Conservation (phyloP, 2,888 invertebrate species). For the Entomobrya multifasciata region DNA sequence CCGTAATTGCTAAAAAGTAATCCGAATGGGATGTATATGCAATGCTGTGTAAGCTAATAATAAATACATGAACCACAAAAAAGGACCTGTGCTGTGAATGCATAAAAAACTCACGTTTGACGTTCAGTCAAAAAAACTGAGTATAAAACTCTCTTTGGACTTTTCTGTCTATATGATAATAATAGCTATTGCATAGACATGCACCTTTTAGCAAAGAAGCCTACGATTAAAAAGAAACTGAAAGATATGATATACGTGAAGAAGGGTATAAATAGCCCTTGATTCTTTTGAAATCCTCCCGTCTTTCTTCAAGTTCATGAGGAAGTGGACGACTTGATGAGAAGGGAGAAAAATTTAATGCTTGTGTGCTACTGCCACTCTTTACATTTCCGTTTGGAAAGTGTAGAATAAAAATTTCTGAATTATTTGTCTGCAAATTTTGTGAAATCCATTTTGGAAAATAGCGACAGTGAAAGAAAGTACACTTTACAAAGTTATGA, state of each 20-base stretch:
- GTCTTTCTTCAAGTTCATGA: slow-evolving; percentile 67
- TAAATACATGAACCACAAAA: slow-evolving; percentile 49
- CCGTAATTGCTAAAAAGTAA: slow-evolving; percentile 37
- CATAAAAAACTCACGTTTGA: slow-evolving; percentile 4
- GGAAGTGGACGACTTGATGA: slow-evolving; percentile 48
- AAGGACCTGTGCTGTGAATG: slow-evolving; percentile 43
- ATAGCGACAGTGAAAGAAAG: no score
- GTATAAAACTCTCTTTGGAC: slow-evolving; percentile 2
- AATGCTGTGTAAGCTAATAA: slow-evolving; percentile 5
- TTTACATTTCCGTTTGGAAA: not conserved
- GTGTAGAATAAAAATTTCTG: not conserved
- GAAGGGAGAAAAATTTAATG: slow-evolving; percentile 42
- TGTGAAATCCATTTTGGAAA: not conserved
- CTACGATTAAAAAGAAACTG: slow-evolving; percentile 57
- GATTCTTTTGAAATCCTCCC: slow-evolving; percentile 29
- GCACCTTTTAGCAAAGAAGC: slow-evolving; percentile 28
- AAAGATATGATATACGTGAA: slow-evolving; percentile 22
- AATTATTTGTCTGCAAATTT: not conserved
- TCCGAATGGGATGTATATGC: slow-evolving; percentile 9
- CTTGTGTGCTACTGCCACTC: slow-evolving; percentile 28
- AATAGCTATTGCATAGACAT: slow-evolving; percentile 7
- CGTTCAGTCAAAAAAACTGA: slow-evolving; percentile 9
- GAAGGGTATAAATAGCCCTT: slow-evolving; percentile 71
- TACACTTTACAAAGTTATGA: slow-evolving; percentile 33
- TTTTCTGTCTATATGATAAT: slow-evolving; percentile 45